Percentiles rank a stretch among this genome's conserved stretches.
Conservation (phyloP, 1,140 invertebrate genomes). For the Pantala flavescens region DNA sequence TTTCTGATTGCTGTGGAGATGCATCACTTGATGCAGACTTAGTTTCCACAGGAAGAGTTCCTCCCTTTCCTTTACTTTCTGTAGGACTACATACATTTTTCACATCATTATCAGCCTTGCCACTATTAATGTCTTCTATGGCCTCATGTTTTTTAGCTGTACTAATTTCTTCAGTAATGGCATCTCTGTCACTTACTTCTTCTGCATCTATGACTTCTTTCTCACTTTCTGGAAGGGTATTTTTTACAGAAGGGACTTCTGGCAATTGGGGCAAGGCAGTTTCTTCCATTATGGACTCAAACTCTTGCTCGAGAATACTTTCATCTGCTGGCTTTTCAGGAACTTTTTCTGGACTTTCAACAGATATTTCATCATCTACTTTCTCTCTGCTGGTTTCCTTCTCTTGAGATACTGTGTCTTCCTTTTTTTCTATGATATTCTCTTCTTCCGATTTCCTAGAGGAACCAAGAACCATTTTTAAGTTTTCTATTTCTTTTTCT, state of each 20-base stretch:
- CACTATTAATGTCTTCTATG: too few relatives aligned
- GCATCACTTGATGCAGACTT: too few relatives aligned
- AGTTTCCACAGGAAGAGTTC: too few relatives aligned
- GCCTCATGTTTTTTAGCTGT: constrained; percentile 34
- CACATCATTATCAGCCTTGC: too few relatives aligned
- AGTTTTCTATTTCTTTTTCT: constrained; percentile 19
- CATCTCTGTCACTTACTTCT: constrained; percentile 33
- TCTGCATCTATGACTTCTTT: constrained; percentile 22
- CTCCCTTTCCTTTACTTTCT: too few relatives aligned
- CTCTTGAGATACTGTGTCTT: constrained; percentile 20
- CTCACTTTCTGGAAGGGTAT: background rate
- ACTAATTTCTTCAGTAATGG: constrained; percentile 42
- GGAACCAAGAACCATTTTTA: constrained; percentile 16
- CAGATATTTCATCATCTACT: background rate
- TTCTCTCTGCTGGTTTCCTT: background rate
- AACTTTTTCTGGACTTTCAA: constrained; percentile 1
- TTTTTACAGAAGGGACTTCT: constrained; percentile 3
- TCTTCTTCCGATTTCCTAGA: background rate
- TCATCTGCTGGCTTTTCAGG: background rate
- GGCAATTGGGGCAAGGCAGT: constrained; percentile 43
- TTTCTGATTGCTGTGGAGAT: too few relatives aligned
- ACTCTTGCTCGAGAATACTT: constrained; percentile 36
- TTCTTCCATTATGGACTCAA: constrained; percentile 43
- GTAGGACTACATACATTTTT: too few relatives aligned
- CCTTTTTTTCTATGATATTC: constrained; percentile 23